These are phyloP conservation scores for Oophaga pumilio DNA, from an alignment of 2,113 vertebrate species.

Conservation along the genomic window DNA sequence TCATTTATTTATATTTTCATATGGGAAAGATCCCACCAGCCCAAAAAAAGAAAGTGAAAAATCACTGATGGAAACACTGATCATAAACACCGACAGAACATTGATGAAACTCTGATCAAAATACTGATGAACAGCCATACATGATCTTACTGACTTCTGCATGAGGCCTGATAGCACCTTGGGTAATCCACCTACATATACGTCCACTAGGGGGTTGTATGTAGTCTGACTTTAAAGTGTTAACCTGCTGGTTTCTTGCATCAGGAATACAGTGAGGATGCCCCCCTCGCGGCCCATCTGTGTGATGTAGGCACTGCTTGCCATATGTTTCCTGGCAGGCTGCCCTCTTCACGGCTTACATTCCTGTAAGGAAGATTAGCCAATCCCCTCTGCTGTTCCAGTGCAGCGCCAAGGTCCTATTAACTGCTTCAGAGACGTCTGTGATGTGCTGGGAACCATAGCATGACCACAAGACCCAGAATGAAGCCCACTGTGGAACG, in stretches of 20 bases:
- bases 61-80: no score
- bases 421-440: not conserved
- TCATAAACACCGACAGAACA: no score
- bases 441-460: not conserved
- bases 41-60: no score
- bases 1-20: no score
- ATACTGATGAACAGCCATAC: no score
- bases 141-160: no score
- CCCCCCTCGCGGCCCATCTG: not conserved
- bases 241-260: not conserved
- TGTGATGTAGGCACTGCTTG: conserved; percentile 1
- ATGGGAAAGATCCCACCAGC: no score
- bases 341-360: conserved; percentile 24
- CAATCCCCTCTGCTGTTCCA: not conserved
- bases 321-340: conserved; percentile 32
- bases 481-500: not conserved
- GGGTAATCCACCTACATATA: no score
- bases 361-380: conserved; percentile 24
- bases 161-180: no score
- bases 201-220: not conserved
- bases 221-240: not conserved
- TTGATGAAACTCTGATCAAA: no score
- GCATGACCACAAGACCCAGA: not conserved
- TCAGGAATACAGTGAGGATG: not conserved
- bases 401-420: not conserved